A percentile compares a stretch with the other conserved stretches of the same genome.
phyloP scores from a whole-genome alignment of 2,113 vertebrate genomes.

The Pseudopodoces humilis region DNA sequence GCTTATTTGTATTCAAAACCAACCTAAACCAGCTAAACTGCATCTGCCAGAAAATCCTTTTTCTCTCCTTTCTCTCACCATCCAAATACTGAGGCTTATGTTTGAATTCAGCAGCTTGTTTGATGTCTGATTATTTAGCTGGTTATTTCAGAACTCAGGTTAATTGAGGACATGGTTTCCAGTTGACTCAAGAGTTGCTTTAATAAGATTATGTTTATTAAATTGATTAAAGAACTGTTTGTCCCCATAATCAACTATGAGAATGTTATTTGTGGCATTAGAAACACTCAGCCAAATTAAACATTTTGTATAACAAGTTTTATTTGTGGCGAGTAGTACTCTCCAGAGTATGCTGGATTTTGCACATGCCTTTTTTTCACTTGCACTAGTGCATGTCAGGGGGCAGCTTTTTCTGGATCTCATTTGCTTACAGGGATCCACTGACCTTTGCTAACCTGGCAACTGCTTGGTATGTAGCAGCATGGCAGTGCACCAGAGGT shows the following conservation, averaged over 20 bases:
- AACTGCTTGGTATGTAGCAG: neutral
- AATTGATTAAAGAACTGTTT: constrained; percentile 55
- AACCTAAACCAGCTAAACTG: neutral
- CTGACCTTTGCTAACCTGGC: neutral
- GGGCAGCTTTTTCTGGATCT: neutral
- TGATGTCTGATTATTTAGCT: constrained; percentile 18
- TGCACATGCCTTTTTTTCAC: fast-evolving
- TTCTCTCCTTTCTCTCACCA: neutral
- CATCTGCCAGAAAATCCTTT: neutral
- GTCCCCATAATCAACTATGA: constrained; percentile 4
- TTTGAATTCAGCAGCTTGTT: constrained; percentile 11
- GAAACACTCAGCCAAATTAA: constrained; percentile 43
- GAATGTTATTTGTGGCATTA: constrained; percentile 44
- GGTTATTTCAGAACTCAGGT: constrained; percentile 24
- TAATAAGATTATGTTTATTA: constrained; percentile 60
- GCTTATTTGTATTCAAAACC: neutral
- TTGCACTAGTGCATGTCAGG: neutral
- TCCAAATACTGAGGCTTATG: neutral
- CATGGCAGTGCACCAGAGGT: neutral
- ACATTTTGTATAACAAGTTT: neutral
- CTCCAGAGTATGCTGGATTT: neutral
- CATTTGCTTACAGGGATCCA: neutral
- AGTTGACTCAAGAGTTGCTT: constrained; percentile 30
- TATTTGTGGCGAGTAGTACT: neutral
- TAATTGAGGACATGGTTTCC: constrained; percentile 49